These are phyloP conservation scores for Melanchra persicariae DNA, from an alignment of 2,888 invertebrate genomes.

Conservation along the genomic window DNA sequence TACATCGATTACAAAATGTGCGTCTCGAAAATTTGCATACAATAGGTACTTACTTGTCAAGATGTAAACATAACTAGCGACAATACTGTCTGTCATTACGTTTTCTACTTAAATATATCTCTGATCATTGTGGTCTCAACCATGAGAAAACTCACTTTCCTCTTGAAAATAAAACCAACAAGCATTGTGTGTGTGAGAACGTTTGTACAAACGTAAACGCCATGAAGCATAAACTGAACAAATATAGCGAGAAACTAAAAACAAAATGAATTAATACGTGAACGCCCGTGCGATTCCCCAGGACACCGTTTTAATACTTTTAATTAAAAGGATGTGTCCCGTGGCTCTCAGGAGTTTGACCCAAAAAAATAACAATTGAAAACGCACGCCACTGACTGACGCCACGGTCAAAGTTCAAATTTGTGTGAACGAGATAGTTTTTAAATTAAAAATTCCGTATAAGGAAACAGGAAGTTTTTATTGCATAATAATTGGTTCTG, in stretches of 20 bases:
- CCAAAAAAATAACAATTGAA: conserved; percentile 60
- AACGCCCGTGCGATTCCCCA: conserved; percentile 54
- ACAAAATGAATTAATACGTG: conserved; percentile 66
- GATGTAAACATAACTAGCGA: conserved; percentile 36
- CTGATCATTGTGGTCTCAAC: conserved; percentile 40
- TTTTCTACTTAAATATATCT: conserved; percentile 55
- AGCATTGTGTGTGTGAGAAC: conserved; percentile 59
- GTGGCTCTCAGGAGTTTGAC: conserved; percentile 58
- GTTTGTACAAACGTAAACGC: conserved; percentile 34
- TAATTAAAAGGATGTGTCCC: conserved; percentile 68
- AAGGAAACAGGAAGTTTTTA: conserved; percentile 25
- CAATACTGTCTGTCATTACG: conserved; percentile 38
- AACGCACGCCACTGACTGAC: conserved; percentile 29
- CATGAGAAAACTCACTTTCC: conserved; percentile 62
- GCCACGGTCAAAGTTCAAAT: conserved; percentile 38
- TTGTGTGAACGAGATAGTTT: conserved; percentile 39
- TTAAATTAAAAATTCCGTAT: conserved; percentile 46
- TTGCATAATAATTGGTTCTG: conserved; percentile 7
- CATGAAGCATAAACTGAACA: conserved; percentile 44
- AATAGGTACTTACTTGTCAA: conserved; percentile 30
- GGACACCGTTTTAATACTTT: conserved; percentile 57
- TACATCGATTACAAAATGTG: not conserved
- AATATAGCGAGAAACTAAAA: conserved; percentile 66
- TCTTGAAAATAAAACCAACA: conserved; percentile 54
- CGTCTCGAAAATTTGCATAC: conserved; percentile 33